phyloP scores from a whole-genome alignment of 1,140 invertebrate genomes.

The Limonius californicus region DNA sequence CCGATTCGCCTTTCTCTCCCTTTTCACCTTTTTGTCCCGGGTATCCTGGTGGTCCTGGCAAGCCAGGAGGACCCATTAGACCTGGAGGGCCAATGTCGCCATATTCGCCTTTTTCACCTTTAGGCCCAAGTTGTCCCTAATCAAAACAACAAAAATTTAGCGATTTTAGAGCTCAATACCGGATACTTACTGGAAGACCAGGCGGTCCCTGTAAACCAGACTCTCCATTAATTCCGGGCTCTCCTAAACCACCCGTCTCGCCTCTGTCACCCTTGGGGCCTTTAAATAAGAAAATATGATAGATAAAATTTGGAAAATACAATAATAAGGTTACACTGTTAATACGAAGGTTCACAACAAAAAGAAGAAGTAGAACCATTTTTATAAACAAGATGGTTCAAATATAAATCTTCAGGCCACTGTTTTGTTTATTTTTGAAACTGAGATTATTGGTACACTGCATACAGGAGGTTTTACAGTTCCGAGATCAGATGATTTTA shows the following conservation, averaged over 20 bases:
- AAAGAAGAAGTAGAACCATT: too few relatives aligned
- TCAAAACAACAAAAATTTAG: constrained; percentile 19
- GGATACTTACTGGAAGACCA: constrained; percentile 64
- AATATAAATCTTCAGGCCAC: too few relatives aligned
- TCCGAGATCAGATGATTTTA: too few relatives aligned
- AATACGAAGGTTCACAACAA: too few relatives aligned
- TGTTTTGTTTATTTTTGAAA: too few relatives aligned
- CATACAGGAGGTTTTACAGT: too few relatives aligned
- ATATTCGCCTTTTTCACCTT: constrained; percentile 86
- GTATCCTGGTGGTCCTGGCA: constrained; percentile 73
- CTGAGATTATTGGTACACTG: too few relatives aligned
- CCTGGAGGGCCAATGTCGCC: constrained; percentile 89
- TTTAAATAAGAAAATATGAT: constrained; percentile 25
- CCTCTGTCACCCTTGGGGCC: constrained; percentile 54
- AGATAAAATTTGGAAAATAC: background rate
- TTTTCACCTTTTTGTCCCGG: constrained; percentile 85
- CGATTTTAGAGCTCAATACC: too few relatives aligned
- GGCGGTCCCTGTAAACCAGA: constrained; percentile 82
- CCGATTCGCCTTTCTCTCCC: constrained; percentile 89
- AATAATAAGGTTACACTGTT: background rate
- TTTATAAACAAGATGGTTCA: too few relatives aligned
- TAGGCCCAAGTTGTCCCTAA: constrained; percentile 73
- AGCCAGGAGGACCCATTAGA: constrained; percentile 71
- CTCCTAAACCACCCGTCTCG: constrained; percentile 70
- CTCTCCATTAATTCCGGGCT: constrained; percentile 76